Conservation (phyloP, 2,797 vertebrate genomes). For the Falco columbarius region DNA sequence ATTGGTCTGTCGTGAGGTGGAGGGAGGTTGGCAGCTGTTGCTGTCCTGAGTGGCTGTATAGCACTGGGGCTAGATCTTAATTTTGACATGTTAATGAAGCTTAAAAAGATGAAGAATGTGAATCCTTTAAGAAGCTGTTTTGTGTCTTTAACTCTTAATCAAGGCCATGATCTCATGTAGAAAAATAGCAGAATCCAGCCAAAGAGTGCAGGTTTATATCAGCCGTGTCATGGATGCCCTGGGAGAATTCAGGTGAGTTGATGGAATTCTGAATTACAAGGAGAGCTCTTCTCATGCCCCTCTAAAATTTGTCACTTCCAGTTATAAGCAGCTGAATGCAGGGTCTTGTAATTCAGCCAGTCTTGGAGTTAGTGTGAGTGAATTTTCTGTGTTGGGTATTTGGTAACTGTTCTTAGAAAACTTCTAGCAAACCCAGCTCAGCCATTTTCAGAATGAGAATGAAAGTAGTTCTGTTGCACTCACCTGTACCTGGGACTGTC, state of each 20-base stretch:
- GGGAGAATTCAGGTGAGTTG: slow-evolving; percentile 86
- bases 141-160: slow-evolving; percentile 60
- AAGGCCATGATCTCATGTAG: slow-evolving; percentile 89
- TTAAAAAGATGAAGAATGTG: slow-evolving; percentile 29
- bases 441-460: neutral
- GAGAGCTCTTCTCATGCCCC: neutral
- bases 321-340: neutral
- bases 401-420: neutral
- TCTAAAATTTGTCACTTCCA: neutral
- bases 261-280: slow-evolving; percentile 32
- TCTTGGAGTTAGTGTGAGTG: neutral
- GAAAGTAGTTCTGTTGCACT: neutral
- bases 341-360: neutral
- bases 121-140: slow-evolving; percentile 50
- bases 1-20: neutral
- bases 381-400: neutral
- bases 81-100: slow-evolving; percentile 40
- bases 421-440: neutral
- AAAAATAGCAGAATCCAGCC: slow-evolving; percentile 87
- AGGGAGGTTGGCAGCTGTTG: slow-evolving; percentile 18
- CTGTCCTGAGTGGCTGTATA: neutral
- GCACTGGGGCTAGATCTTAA: neutral
- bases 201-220: slow-evolving; percentile 87
- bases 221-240: slow-evolving; percentile 87
- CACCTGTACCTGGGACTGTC: neutral